Evolutionary conservation across 2,113 vertebrate genomes (phyloP).

Genomic region (Chiloscyllium plagiosum): DNA sequence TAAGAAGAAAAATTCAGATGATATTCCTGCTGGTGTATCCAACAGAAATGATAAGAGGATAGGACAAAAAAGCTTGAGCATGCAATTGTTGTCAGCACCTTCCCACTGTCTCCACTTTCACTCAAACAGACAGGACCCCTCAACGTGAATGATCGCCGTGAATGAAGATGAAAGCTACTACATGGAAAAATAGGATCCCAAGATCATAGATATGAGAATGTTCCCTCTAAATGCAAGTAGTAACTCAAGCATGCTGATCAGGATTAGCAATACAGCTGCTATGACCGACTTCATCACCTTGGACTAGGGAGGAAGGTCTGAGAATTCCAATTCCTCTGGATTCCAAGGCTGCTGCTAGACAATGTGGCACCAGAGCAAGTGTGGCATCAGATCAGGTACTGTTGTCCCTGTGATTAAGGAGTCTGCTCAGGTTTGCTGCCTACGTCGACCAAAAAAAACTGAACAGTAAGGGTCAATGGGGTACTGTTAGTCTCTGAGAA

Average conservation of each 20-base stretch:
- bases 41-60: not conserved
- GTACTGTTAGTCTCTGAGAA: not conserved
- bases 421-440: not conserved
- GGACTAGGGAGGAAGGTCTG: not conserved
- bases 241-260: not conserved
- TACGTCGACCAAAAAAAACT: not conserved
- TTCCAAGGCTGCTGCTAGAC: not conserved
- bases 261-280: not conserved
- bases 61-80: not conserved
- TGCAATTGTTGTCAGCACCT: too few species aligned
- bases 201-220: not conserved
- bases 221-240: not conserved
- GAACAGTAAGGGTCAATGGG: not conserved
- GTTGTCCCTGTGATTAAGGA: too few species aligned
- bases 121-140: not conserved
- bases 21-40: not conserved
- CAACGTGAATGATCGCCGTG: not conserved
- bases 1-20: not conserved
- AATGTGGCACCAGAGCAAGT: not conserved
- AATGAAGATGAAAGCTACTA: not conserved
- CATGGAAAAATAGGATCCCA: not conserved
- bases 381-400: not conserved
- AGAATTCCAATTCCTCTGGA: not conserved
- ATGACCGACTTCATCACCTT: not conserved
- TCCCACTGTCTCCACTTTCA: not conserved